Base-by-base conservation (phyloP, 2,797 vertebrate genomes). In the Erpetoichthys calabaricus region DNA sequence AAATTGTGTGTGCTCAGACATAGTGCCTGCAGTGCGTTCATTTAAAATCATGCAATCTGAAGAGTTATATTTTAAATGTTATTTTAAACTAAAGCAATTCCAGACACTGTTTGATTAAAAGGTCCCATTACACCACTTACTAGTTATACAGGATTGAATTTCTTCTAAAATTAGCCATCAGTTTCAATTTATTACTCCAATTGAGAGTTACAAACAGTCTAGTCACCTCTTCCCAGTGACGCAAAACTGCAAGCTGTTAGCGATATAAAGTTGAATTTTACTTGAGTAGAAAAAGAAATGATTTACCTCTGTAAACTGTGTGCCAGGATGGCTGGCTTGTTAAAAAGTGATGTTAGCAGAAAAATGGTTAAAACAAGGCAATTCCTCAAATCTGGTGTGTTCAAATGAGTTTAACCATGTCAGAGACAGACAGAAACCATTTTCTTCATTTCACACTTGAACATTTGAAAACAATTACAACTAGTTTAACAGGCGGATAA, bases 81-180 rank as follows among this genome's bases (percentile, higher is more conserved):
- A 57, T 67, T 72, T 79, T 76, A 70, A 69, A 75, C 74, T 74
- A 68, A 77, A 73, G 60, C 68, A 63, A 56, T 69, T 71, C 74
- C 79, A 82, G 80, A 79, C 78, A 55, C 61, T 60, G 73, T 72
- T 69, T 66, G 68, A 72, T 73, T 80, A 71, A 83, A 79, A 71
- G 75, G 79, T 89, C 91, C 86, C 90, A 55, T 73, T 83, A 80
- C 85, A 79, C 86, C 83, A 84, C 80, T 92, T 93, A 93, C 83
- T 86, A 83, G 88, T 89, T 89, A 86, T 86, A 80, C 79, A 78
- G 87, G 85, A 84, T 92, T 88, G 73, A 59, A 85, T 94, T 97
- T 90, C 91, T 80, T 81, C 88, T 83, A 89, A 91, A 92, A 93
- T 94, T 92, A 92, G 87, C 89, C 89, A 87, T 88, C 86, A 87